Evolutionary conservation across 2,797 vertebrate species (phyloP), one percentile per base, ranked within the genome.

Genomic region (Streptopelia turtur): DNA sequence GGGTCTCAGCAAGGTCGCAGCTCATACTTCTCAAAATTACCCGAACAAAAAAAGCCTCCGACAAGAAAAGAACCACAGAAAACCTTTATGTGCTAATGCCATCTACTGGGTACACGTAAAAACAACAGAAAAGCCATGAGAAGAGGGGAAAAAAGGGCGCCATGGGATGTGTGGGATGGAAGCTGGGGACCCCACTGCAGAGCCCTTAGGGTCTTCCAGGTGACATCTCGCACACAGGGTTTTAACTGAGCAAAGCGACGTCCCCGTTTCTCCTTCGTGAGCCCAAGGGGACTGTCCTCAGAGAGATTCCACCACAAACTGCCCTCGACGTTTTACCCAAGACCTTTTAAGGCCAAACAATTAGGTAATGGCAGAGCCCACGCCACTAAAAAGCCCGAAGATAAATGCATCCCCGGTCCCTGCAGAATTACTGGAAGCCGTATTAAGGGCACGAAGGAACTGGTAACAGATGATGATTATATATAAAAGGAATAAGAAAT

Each of bases 401-500:
- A 95, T 56, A 82, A 95, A 94, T 89, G 47, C 70, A 84, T 49
- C 63, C 63, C 83, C 87, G 30, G 80, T 49, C 71, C 81, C 35
- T 0, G 0, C 70, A 43, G 88, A 83, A 90, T 94, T 94, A 92
- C 94, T 96, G 93, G 88, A 92, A 97, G 77, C 83, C 1, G 22
- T 63, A 81, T 71, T 84, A 86, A 94, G 70, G 83, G 59, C 70
- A 72, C 0, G 20, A 79, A 94, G 81, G 55, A 87, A 75, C 76
- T 66, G 90, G 91, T 93, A 96, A 92, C 90, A 90, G 90, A 89
- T 79, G 88, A 95, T 86, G 88, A 90, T 88, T 91, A 37, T 35
- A 61, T 60, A 79, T 63, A 87, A 95, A 95, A 93, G 88, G 88
- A 93, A 68, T 79, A 88, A 94, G 90, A 92, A 95, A 95, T 97